Percentiles rank a stretch among this genome's conserved stretches.
phyloP scores from a whole-genome alignment of 2,888 invertebrate species.

The Andrena chrysosceles region DNA sequence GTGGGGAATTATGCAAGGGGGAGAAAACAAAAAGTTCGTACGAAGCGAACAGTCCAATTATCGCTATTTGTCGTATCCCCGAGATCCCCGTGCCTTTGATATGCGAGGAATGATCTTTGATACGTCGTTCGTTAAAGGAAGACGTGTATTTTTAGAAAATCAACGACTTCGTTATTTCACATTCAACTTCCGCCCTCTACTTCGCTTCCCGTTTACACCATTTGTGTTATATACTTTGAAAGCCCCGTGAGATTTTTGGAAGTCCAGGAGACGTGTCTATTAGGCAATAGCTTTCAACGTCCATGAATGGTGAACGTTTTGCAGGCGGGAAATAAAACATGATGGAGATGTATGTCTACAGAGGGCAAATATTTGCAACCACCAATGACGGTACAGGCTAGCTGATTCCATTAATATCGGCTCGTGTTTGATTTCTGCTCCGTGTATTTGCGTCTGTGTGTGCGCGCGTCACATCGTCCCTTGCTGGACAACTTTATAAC shows the following conservation, averaged over 20 bases:
- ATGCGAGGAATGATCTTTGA: not conserved
- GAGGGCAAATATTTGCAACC: not conserved
- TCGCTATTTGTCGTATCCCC: not conserved
- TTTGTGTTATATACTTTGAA: not conserved
- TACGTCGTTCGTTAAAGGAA: not conserved
- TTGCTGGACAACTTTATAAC: not conserved
- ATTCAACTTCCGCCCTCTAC: not conserved
- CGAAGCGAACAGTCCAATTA: slow-evolving; percentile 12
- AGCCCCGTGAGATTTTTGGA: too few relatives aligned
- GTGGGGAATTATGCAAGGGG: slow-evolving; percentile 14
- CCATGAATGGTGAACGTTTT: not conserved
- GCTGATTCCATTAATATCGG: slow-evolving; percentile 11
- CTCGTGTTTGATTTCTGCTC: slow-evolving; percentile 2
- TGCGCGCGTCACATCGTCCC: not conserved
- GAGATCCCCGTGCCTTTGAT: not conserved
- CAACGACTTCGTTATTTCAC: slow-evolving; percentile 3
- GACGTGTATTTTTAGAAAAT: not conserved
- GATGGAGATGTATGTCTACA: not conserved
- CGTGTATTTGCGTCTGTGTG: not conserved
- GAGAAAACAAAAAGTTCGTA: not conserved
- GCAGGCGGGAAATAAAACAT: not conserved
- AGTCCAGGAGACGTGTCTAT: too few relatives aligned
- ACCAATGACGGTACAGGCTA: not conserved
- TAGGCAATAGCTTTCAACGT: too few relatives aligned
- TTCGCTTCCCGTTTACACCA: not conserved